Percentiles rank a stretch among this genome's conserved stretches.
phyloP scores from a whole-genome alignment of 1,140 invertebrate species.

The Eciton burchellii region DNA sequence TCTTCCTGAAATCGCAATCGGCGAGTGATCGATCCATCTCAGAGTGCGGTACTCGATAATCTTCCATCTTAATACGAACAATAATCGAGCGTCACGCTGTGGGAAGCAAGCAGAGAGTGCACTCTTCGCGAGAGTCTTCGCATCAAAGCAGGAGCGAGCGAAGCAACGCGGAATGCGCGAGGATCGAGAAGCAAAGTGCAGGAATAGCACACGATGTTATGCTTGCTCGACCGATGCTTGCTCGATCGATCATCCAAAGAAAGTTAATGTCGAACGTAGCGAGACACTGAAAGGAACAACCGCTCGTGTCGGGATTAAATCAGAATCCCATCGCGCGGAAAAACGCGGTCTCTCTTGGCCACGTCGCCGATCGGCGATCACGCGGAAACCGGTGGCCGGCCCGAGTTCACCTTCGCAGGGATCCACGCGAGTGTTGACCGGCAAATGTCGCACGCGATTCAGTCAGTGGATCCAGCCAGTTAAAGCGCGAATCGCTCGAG shows the following conservation, averaged over 20 bases:
- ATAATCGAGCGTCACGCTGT: background rate
- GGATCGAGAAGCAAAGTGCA: too few relatives aligned
- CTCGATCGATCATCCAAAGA: too few relatives aligned
- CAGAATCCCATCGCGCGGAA: background rate
- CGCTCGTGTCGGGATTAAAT: background rate
- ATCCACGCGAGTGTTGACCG: background rate
- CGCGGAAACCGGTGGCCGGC: constrained; percentile 3
- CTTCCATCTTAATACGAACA: background rate
- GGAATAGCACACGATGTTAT: too few relatives aligned
- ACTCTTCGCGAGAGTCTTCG: background rate
- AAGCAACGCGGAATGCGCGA: too few relatives aligned
- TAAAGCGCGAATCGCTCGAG: background rate
- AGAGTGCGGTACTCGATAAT: background rate
- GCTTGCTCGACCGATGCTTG: too few relatives aligned
- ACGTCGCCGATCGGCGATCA: too few relatives aligned
- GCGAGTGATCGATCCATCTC: background rate
- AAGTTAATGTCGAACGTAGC: too few relatives aligned
- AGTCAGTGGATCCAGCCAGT: too few relatives aligned
- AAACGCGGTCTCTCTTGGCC: background rate
- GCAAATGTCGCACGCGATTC: background rate
- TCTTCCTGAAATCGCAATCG: background rate
- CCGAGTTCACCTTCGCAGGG: background rate
- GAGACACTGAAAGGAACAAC: too few relatives aligned
- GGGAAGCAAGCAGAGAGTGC: too few relatives aligned
- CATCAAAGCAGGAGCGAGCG: too few relatives aligned